phyloP scores from a whole-genome alignment of 2,888 invertebrate species.

The Cotesia congregata region DNA sequence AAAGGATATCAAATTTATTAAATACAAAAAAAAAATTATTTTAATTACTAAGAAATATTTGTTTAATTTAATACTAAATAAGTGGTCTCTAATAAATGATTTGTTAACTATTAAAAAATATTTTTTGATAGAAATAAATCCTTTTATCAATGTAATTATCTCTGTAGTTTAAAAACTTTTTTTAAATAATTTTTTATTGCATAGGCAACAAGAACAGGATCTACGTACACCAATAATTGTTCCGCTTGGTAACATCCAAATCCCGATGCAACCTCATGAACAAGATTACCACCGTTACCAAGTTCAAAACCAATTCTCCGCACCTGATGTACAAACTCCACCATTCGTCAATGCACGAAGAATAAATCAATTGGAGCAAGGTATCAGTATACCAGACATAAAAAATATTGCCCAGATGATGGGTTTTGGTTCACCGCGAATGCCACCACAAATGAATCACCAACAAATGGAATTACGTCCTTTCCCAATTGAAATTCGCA shows the following conservation, averaged over 20 bases:
- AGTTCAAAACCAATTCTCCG: slow-evolving; percentile 62
- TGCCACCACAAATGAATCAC: slow-evolving; percentile 8
- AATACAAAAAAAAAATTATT: too few species aligned
- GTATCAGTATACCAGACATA: background rate
- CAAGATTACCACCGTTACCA: slow-evolving; percentile 63
- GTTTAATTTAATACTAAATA: too few species aligned
- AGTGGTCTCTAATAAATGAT: too few species aligned
- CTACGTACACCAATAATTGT: slow-evolving; percentile 66
- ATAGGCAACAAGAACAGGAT: slow-evolving; percentile 64
- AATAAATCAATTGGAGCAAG: slow-evolving; percentile 60
- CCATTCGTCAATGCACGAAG: slow-evolving; percentile 60
- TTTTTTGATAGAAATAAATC: too few species aligned
- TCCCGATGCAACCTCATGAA: slow-evolving; percentile 62
- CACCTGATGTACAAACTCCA: slow-evolving; percentile 63
- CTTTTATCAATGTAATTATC: background rate
- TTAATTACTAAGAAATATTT: too few species aligned
- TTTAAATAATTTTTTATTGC: background rate
- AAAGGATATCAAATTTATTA: too few species aligned
- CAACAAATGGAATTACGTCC: slow-evolving; percentile 66
- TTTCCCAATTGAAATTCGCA: slow-evolving; percentile 71
- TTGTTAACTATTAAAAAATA: too few species aligned
- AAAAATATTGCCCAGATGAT: slow-evolving; percentile 19
- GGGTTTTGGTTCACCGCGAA: background rate
- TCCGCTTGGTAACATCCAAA: slow-evolving; percentile 63
- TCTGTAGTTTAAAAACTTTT: background rate